Conservation (phyloP, 2,113 vertebrate species). For the Zootoca vivipara region DNA sequence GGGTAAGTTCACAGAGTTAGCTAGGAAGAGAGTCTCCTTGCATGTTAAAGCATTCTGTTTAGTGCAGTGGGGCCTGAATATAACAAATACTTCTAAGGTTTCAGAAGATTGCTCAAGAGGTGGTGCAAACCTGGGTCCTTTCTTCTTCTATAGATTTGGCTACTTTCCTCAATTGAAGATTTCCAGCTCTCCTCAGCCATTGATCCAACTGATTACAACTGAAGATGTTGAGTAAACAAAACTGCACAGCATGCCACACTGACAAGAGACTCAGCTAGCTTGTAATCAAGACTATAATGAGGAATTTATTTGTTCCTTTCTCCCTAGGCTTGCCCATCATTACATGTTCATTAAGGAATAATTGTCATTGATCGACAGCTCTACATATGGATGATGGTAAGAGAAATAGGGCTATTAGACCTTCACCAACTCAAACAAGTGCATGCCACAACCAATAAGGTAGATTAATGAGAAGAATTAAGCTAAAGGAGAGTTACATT, state of each 20-base stretch:
- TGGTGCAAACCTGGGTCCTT: not conserved
- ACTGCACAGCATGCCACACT: constrained; percentile 2
- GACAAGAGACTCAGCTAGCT: constrained; percentile 47
- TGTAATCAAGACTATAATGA: constrained; percentile 57
- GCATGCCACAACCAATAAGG: constrained; percentile 60
- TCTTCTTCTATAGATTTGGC: constrained; percentile 10
- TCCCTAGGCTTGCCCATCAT: constrained; percentile 70
- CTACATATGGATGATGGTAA: constrained; percentile 65
- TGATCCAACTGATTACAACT: constrained; percentile 44
- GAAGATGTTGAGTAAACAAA: constrained; percentile 55
- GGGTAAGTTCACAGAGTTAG: no score
- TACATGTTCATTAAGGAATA: constrained; percentile 84
- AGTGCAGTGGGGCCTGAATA: no score
- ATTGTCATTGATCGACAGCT: constrained; percentile 82
- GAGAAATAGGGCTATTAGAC: constrained; percentile 68
- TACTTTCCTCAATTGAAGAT: constrained; percentile 10
- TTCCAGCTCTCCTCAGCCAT: constrained; percentile 6
- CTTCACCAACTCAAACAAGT: constrained; percentile 72
- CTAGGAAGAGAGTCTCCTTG: no score
- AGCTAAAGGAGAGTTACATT: constrained; percentile 41
- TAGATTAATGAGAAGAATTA: constrained; percentile 69
- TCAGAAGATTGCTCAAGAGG: not conserved
- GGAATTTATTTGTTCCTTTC: constrained; percentile 73
- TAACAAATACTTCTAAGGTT: rapidly evolving
- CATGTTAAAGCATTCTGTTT: no score